phyloP scores from a whole-genome alignment of 1,140 invertebrate genomes.

The Drosophila rhopaloa region DNA sequence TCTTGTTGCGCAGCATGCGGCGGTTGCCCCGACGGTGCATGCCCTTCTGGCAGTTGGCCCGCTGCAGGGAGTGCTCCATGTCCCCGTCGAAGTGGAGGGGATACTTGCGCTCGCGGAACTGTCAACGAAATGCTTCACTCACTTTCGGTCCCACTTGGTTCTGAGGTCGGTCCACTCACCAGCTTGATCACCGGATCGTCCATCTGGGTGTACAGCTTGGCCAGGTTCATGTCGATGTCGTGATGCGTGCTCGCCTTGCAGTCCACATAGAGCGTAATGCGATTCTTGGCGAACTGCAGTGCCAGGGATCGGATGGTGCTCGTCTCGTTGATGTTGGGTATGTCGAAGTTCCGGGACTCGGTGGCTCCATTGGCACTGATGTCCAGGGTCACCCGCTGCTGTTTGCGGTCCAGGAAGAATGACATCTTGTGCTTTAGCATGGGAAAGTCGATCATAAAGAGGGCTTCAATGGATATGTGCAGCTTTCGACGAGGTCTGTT shows the following conservation, averaged over 20 bases:
- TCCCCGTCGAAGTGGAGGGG: conserved; percentile 85
- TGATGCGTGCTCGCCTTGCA: conserved; percentile 79
- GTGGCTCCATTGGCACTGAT: conserved; percentile 80
- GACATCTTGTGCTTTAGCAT: conserved; percentile 87
- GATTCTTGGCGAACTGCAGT: conserved; percentile 77
- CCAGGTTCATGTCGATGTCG: conserved; percentile 78
- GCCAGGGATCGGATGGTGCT: conserved; percentile 82
- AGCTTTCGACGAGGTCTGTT: conserved; percentile 85
- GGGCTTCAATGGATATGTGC: conserved; percentile 86
- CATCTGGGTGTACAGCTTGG: conserved; percentile 83
- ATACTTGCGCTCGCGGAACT: conserved; percentile 86
- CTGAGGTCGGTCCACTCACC: conserved; percentile 50
- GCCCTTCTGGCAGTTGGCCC: conserved; percentile 83
- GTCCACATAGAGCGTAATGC: conserved; percentile 78
- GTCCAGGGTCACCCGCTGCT: conserved; percentile 86
- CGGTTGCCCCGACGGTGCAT: conserved; percentile 69
- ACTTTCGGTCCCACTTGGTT: background rate
- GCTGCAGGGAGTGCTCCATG: conserved; percentile 78
- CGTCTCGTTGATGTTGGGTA: conserved; percentile 83
- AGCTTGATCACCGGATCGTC: conserved; percentile 83
- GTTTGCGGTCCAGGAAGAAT: conserved; percentile 88
- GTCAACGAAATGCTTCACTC: conserved; percentile 15
- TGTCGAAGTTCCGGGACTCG: conserved; percentile 80
- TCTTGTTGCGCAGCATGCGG: conserved; percentile 80
- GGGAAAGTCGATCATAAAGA: conserved; percentile 88